phyloP scores from a whole-genome alignment of 2,113 vertebrate species.

The Phylloscopus trochilus region DNA sequence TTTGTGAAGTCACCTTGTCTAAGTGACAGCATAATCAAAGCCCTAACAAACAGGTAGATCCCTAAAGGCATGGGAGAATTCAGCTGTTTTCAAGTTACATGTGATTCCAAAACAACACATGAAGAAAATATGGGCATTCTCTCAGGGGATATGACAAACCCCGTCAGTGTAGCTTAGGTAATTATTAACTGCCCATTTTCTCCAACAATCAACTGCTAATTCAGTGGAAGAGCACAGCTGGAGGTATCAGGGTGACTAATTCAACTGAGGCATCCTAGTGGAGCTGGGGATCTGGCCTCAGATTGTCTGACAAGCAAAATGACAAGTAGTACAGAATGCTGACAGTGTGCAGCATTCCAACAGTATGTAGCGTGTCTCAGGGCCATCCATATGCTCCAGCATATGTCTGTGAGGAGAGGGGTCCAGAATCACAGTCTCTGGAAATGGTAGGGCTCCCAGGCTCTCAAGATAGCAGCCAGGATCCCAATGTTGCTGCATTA shows the following conservation, averaged over 20 bases:
- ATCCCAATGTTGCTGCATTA: neutral
- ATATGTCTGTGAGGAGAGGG: neutral
- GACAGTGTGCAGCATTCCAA: neutral
- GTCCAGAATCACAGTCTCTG: slow-evolving; percentile 24
- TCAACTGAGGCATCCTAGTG: neutral
- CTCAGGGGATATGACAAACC: neutral
- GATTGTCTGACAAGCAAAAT: neutral
- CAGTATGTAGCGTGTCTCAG: neutral
- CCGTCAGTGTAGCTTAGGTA: neutral
- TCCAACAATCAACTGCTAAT: neutral
- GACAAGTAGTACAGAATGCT: neutral
- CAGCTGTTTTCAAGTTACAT: neutral
- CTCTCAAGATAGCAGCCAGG: slow-evolving; percentile 23
- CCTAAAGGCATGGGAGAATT: neutral
- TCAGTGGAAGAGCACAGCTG: neutral
- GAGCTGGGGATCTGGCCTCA: neutral
- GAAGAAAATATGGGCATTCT: neutral
- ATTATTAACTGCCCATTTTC: neutral
- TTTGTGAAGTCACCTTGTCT: neutral
- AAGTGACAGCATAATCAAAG: neutral
- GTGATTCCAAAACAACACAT: neutral
- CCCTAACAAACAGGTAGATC: neutral
- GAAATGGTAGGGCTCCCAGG: neutral
- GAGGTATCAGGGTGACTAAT: slow-evolving; percentile 1
- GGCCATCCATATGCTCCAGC: slow-evolving; percentile 36